phyloP scores from a whole-genome alignment of 2,113 vertebrate genomes.

The Ramphastos sulfuratus region DNA sequence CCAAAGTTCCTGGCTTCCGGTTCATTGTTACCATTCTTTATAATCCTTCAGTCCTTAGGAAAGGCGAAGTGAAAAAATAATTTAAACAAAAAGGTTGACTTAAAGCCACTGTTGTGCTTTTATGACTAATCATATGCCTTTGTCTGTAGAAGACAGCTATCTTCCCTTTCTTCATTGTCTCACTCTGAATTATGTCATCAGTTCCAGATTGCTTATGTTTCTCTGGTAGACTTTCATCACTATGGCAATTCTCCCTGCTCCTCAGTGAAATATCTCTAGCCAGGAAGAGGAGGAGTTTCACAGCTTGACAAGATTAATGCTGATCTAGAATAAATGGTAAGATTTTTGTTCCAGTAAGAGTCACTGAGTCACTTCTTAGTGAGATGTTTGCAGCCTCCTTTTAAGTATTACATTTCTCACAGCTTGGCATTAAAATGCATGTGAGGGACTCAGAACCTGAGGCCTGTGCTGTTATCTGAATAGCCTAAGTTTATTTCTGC shows the following conservation, averaged over 20 bases:
- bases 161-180: background rate
- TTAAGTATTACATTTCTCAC: background rate
- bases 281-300: background rate
- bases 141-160: background rate
- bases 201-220: background rate
- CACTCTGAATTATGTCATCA: background rate
- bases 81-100: background rate
- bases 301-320: background rate
- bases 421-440: background rate
- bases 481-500: background rate
- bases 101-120: background rate
- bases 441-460: background rate
- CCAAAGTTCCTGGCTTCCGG: background rate
- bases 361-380: background rate
- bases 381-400: background rate
- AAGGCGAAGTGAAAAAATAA: background rate
- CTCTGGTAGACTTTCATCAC: background rate
- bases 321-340: slow-evolving; percentile 1
- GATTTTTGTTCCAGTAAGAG: background rate
- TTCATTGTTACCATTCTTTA: background rate
- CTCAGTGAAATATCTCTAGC: background rate
- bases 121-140: background rate
- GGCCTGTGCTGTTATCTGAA: background rate
- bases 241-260: background rate
- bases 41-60: background rate